Conservation (phyloP, 2,113 vertebrate genomes). For the Scalopus aquaticus region DNA sequence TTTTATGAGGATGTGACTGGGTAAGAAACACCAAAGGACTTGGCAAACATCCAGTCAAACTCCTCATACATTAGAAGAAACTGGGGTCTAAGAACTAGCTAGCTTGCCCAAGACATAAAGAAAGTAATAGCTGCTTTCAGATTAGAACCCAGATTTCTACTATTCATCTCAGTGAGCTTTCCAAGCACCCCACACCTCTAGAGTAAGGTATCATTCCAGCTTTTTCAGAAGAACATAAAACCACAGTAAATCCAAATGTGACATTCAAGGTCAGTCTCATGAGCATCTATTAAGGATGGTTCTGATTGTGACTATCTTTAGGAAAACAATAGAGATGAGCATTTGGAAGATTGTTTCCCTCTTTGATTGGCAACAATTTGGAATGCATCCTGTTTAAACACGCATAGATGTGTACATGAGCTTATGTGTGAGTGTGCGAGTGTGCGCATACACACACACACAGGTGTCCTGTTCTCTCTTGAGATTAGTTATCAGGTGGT, state of each 20-base stretch:
- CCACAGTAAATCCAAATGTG: background rate
- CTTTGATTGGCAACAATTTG: background rate
- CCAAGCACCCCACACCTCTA: background rate
- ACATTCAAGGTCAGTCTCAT: background rate
- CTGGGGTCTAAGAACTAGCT: background rate
- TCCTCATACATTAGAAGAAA: background rate
- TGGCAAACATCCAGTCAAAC: background rate
- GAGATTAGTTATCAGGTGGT: slow-evolving; percentile 45
- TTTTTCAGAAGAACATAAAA: background rate
- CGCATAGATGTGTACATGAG: background rate
- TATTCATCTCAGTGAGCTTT: background rate
- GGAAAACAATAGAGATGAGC: background rate
- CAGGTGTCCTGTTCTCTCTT: background rate
- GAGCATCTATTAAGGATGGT: background rate
- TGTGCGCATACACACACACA: background rate
- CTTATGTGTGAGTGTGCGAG: background rate
- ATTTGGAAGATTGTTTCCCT: background rate
- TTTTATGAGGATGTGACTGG: background rate
- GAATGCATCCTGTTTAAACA: background rate
- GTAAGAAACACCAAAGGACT: background rate
- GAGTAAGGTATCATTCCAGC: background rate
- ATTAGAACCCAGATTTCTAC: background rate
- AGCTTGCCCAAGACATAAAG: background rate
- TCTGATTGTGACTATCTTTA: slow-evolving; percentile 6
- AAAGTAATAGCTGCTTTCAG: background rate